These are phyloP conservation scores for Pedionomus torquatus DNA, from an alignment of 2,113 vertebrate species.

Conservation along the genomic window DNA sequence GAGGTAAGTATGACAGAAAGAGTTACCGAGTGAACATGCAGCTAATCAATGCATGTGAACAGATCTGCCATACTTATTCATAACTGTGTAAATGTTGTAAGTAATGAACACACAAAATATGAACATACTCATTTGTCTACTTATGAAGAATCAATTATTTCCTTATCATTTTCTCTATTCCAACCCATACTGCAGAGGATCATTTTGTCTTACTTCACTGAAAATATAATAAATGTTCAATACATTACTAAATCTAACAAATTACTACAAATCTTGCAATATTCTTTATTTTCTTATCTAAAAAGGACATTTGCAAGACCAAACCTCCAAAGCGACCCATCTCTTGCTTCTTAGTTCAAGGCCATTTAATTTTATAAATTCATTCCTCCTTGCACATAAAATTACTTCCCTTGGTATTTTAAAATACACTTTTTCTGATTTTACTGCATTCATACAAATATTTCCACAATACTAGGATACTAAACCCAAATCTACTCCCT, in stretches of 20 bases:
- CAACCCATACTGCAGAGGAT: constrained; percentile 6
- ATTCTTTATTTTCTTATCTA: constrained; percentile 10
- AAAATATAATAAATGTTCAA: constrained; percentile 67
- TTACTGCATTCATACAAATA: background rate
- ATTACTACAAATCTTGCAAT: constrained; percentile 42
- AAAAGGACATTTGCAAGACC: background rate
- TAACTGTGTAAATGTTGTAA: constrained; percentile 68
- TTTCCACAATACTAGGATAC: background rate
- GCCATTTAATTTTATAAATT: constrained; percentile 22
- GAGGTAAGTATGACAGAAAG: constrained; percentile 63
- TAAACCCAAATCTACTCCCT: background rate
- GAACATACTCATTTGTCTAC: constrained; percentile 67
- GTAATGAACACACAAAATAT: constrained; percentile 72
- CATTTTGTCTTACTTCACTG: constrained; percentile 67
- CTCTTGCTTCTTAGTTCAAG: background rate
- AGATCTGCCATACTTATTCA: constrained; percentile 58
- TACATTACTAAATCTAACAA: constrained; percentile 56
- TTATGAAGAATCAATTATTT: constrained; percentile 69
- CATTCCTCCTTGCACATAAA: background rate
- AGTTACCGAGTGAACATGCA: constrained; percentile 34
- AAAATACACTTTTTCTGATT: background rate
- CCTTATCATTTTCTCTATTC: constrained; percentile 56
- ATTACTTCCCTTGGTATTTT: background rate
- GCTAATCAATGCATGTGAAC: constrained; percentile 53
- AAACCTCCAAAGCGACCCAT: background rate